Evolutionary conservation across 2,888 invertebrate genomes (phyloP).

Genomic region (Melieria crassipennis): DNA sequence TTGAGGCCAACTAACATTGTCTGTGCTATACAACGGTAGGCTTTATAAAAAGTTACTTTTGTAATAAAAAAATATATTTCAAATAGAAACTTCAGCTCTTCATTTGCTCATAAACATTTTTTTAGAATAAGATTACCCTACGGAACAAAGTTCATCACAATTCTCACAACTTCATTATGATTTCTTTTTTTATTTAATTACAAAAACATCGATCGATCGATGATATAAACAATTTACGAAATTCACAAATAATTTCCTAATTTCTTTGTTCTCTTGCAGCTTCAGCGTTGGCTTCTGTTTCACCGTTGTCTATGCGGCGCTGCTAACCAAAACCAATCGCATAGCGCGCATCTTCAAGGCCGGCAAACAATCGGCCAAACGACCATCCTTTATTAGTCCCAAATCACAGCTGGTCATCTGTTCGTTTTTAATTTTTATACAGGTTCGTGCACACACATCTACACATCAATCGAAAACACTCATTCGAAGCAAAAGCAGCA

Average conservation of each 20-base stretch:
- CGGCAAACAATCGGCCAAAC: constrained; percentile 93
- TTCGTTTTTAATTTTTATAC: constrained; percentile 84
- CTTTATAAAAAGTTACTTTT: constrained; percentile 50
- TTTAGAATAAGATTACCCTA: background rate
- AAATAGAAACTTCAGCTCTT: too few species aligned
- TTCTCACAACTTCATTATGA: too few species aligned
- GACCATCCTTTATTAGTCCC: constrained; percentile 93
- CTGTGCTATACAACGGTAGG: constrained; percentile 91
- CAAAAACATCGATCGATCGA: too few species aligned
- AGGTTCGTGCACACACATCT: constrained; percentile 71
- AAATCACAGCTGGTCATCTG: constrained; percentile 92
- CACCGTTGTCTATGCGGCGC: constrained; percentile 95
- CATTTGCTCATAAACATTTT: too few species aligned
- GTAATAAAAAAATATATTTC: background rate
- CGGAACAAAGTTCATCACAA: background rate
- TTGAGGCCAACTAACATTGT: constrained; percentile 87
- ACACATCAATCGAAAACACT: background rate
- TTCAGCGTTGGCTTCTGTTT: constrained; percentile 95
- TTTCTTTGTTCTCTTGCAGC: constrained; percentile 64
- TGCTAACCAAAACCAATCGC: constrained; percentile 96
- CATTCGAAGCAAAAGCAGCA: background rate
- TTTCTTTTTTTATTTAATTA: too few species aligned
- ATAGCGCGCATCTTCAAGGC: constrained; percentile 97
- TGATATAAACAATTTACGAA: background rate
- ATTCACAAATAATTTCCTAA: background rate